phyloP scores from a whole-genome alignment of 2,888 invertebrate species.

The Ectropis crepuscularia region DNA sequence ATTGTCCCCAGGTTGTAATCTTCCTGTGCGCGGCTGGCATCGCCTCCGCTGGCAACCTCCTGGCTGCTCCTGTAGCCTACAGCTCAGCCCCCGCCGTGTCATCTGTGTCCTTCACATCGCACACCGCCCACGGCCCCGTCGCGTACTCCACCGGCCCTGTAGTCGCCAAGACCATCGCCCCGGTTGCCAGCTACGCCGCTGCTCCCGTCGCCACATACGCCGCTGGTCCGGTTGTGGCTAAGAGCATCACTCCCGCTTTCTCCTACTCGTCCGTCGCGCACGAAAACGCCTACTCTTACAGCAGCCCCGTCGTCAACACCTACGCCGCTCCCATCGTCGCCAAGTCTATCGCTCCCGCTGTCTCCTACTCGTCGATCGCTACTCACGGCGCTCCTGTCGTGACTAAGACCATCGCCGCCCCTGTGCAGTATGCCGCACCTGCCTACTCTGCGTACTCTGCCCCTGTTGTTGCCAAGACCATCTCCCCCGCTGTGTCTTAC shows the following conservation, averaged over 20 bases:
- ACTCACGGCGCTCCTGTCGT: conserved; percentile 46
- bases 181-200: conserved; percentile 52
- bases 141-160: conserved; percentile 83
- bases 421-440: conserved; percentile 46
- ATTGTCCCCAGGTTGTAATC: conserved; percentile 72
- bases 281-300: conserved; percentile 29
- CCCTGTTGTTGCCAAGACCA: conserved; percentile 58
- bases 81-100: conserved; percentile 64
- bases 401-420: conserved; percentile 47
- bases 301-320: conserved; percentile 47
- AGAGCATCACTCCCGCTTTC: conserved; percentile 66
- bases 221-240: conserved; percentile 54
- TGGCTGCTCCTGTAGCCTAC: conserved; percentile 65
- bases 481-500: conserved; percentile 63
- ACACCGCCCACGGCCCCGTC: conserved; percentile 65
- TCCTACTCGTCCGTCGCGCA: conserved; percentile 49
- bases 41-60: conserved; percentile 85
- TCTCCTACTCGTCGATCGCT: conserved; percentile 49
- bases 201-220: conserved; percentile 49
- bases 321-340: conserved; percentile 48
- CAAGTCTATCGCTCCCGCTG: conserved; percentile 66
- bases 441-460: conserved; percentile 65
- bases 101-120: conserved; percentile 69
- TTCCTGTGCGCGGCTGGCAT: conserved; percentile 85
- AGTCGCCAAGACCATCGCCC: conserved; percentile 56